Conservation (phyloP, 2,888 invertebrate genomes). For the Mactromeris polynyma region DNA sequence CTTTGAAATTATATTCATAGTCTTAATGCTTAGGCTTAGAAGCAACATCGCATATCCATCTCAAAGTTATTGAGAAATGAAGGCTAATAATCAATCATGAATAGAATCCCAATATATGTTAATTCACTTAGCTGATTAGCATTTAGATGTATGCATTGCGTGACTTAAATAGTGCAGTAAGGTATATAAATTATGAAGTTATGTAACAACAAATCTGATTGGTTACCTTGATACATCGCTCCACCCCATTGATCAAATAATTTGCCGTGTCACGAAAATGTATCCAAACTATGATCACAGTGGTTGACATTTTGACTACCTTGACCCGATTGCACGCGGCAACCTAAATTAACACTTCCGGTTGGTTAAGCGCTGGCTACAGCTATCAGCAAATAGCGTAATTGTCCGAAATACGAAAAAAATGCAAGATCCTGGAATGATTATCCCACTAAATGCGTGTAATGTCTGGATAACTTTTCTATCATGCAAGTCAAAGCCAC, state of each 20-base stretch:
- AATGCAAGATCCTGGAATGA: not conserved
- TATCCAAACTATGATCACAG: slow-evolving; percentile 69
- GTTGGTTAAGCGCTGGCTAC: not conserved
- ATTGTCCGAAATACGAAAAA: not conserved
- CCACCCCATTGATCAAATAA: slow-evolving; percentile 63
- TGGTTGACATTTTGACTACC: slow-evolving; percentile 52
- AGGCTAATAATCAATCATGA: not conserved
- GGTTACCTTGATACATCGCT: slow-evolving; percentile 62
- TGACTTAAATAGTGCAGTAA: too few species aligned
- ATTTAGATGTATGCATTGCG: not conserved
- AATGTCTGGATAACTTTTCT: not conserved
- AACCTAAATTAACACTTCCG: not conserved
- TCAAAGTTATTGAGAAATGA: not conserved
- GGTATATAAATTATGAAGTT: not conserved
- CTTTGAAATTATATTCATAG: too few species aligned
- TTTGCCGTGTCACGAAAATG: slow-evolving; percentile 71
- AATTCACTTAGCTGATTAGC: not conserved
- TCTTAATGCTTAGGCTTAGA: too few species aligned
- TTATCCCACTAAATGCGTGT: not conserved
- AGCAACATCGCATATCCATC: too few species aligned
- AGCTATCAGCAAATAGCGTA: not conserved
- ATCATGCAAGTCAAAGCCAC: not conserved
- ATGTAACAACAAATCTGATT: slow-evolving; percentile 13
- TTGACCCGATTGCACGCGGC: not conserved
- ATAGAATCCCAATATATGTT: not conserved